These are phyloP conservation scores for Orbicella faveolata DNA, from an alignment of 64 coral and sea anemone genomes.

Conservation along the genomic window DNA sequence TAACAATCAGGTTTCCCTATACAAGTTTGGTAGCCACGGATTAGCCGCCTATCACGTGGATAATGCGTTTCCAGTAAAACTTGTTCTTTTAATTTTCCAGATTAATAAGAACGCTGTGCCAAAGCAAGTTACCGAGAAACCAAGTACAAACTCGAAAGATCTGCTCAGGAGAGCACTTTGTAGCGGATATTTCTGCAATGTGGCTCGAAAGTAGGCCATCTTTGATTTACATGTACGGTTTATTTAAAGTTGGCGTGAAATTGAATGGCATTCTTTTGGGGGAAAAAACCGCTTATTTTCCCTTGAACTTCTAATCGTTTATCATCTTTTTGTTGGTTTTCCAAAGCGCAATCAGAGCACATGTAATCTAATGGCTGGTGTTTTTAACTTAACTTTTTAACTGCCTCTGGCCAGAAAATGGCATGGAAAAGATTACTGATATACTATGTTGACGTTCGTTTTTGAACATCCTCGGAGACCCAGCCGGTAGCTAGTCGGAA, in stretches of 20 bases:
- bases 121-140: not conserved
- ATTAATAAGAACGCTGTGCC: not conserved
- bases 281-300: not conserved
- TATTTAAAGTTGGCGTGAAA: not conserved
- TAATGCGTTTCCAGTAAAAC: too few relatives aligned
- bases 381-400: too few relatives aligned
- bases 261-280: not conserved
- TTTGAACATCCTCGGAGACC: too few relatives aligned
- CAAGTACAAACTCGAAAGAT: constrained; percentile 25
- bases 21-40: too few relatives aligned
- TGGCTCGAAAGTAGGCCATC: constrained; percentile 70
- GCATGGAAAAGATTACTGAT: too few relatives aligned
- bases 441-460: too few relatives aligned
- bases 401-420: too few relatives aligned
- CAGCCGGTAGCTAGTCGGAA: too few relatives aligned
- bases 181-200: constrained; percentile 82
- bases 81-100: constrained; percentile 1
- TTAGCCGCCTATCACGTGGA: too few relatives aligned
- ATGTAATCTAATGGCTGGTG: not conserved
- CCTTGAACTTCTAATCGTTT: too few relatives aligned
- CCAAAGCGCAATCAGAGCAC: too few relatives aligned
- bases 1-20: not conserved
- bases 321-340: too few relatives aligned
- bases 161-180: constrained; percentile 65
- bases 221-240: not conserved